These are phyloP conservation scores for Lycocorax pyrrhopterus DNA, from an alignment of 2,113 vertebrate species.

Conservation along the genomic window DNA sequence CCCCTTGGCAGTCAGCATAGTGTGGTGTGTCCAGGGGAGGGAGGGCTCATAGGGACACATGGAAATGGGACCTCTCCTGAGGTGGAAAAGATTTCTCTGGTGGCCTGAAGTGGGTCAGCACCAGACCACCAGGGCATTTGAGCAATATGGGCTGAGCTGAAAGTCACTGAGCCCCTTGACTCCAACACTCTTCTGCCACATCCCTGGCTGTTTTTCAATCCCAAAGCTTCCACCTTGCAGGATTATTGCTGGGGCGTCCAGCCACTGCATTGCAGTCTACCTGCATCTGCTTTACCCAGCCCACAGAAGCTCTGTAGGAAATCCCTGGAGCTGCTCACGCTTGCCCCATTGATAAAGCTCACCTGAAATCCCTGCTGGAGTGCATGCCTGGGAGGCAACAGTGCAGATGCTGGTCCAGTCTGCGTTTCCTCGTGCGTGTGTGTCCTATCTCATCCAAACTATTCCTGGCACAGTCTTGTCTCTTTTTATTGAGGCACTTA, in stretches of 20 bases:
- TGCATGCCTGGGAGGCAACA: neutral
- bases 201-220: neutral
- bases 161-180: neutral
- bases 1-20: fast-evolving
- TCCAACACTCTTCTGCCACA: neutral
- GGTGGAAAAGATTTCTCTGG: neutral
- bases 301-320: neutral
- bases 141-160: neutral
- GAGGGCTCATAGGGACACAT: neutral
- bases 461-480: fast-evolving
- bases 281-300: neutral
- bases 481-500: neutral
- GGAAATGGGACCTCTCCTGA: neutral
- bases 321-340: fast-evolving
- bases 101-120: neutral
- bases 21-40: neutral
- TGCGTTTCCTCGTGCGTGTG: fast-evolving
- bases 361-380: neutral
- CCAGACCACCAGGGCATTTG: neutral
- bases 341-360: neutral
- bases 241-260: neutral
- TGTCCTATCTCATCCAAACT: neutral
- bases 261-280: fast-evolving
- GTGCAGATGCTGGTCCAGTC: neutral
- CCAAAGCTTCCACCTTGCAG: neutral